A percentile compares a stretch with the other conserved stretches of the same genome.
phyloP scores from a whole-genome alignment of 2,888 invertebrate genomes.

The Fissipunctia ypsillon region DNA sequence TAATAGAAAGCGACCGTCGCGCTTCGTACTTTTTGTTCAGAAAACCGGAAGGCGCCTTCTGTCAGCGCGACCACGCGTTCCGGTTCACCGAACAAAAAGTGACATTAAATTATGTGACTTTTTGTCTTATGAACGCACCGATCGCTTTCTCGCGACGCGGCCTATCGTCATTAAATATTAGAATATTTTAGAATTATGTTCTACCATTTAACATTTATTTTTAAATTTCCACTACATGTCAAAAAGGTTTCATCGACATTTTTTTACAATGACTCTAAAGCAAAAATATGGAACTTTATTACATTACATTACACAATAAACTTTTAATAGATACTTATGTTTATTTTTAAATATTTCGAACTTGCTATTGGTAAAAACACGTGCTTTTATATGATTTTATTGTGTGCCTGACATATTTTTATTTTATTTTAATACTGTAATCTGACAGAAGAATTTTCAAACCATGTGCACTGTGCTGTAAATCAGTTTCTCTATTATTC shows the following conservation, averaged over 20 bases:
- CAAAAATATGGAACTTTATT: conserved; percentile 34
- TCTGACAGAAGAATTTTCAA: conserved; percentile 52
- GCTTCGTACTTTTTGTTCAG: background rate
- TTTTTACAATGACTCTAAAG: conserved; percentile 5
- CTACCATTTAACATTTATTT: conserved; percentile 53
- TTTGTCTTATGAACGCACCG: no score
- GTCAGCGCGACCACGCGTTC: background rate
- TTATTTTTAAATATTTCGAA: conserved; percentile 55
- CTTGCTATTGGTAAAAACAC: conserved; percentile 61
- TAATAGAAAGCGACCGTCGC: background rate
- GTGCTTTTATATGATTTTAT: conserved; percentile 61
- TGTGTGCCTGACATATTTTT: conserved; percentile 62
- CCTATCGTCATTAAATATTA: conserved; percentile 27
- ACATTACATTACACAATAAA: conserved; percentile 24
- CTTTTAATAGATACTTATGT: conserved; percentile 32
- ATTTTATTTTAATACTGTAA: conserved; percentile 52
- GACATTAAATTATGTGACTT: no score
- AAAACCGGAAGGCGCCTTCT: background rate
- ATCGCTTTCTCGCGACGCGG: background rate
- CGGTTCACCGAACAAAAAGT: background rate
- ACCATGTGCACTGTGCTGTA: conserved; percentile 64
- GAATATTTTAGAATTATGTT: conserved; percentile 41
- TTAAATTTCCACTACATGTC: conserved; percentile 41
- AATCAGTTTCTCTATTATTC: conserved; percentile 57
- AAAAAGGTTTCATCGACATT: conserved; percentile 17